Conservation (phyloP, 2,888 invertebrate genomes). For the Tinea trinotella region DNA sequence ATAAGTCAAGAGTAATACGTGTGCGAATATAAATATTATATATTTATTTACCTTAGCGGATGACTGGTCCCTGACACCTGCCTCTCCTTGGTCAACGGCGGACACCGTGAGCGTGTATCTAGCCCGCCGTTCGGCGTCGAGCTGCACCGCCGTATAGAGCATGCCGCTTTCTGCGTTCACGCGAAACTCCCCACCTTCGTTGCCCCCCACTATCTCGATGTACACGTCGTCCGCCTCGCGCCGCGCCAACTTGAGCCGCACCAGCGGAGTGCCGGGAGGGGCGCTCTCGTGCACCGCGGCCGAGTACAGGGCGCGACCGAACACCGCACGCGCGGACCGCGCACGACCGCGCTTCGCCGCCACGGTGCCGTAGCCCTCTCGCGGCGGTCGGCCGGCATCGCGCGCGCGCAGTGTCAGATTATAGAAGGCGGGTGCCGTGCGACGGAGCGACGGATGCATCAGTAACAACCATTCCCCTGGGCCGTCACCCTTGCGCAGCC, state of each 20-base stretch:
- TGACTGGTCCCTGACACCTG: slow-evolving; percentile 86
- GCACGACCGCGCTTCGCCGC: slow-evolving; percentile 85
- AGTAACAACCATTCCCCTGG: slow-evolving; percentile 81
- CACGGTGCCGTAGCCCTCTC: slow-evolving; percentile 84
- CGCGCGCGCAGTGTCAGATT: slow-evolving; percentile 89
- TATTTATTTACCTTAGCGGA: slow-evolving; percentile 87
- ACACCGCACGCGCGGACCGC: slow-evolving; percentile 90
- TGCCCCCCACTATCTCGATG: slow-evolving; percentile 92
- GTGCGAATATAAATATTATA: too few relatives aligned
- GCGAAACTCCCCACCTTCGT: slow-evolving; percentile 89
- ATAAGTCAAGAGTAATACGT: too few relatives aligned
- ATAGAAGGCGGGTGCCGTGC: slow-evolving; percentile 84
- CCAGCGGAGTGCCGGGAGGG: slow-evolving; percentile 89
- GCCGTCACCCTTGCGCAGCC: slow-evolving; percentile 75
- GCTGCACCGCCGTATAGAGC: slow-evolving; percentile 83
- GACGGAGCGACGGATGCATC: slow-evolving; percentile 82
- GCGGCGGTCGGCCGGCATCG: slow-evolving; percentile 86
- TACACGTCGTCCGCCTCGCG: slow-evolving; percentile 88
- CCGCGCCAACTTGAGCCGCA: slow-evolving; percentile 89
- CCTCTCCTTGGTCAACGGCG: slow-evolving; percentile 90
- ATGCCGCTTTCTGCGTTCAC: slow-evolving; percentile 92
- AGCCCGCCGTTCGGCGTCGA: slow-evolving; percentile 89
- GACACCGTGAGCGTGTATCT: slow-evolving; percentile 91
- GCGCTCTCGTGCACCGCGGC: slow-evolving; percentile 90
- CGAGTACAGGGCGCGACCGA: slow-evolving; percentile 89